Evolutionary conservation across 2,113 vertebrate genomes (phyloP).

Genomic region (Hydrochoerus hydrochaeris): DNA sequence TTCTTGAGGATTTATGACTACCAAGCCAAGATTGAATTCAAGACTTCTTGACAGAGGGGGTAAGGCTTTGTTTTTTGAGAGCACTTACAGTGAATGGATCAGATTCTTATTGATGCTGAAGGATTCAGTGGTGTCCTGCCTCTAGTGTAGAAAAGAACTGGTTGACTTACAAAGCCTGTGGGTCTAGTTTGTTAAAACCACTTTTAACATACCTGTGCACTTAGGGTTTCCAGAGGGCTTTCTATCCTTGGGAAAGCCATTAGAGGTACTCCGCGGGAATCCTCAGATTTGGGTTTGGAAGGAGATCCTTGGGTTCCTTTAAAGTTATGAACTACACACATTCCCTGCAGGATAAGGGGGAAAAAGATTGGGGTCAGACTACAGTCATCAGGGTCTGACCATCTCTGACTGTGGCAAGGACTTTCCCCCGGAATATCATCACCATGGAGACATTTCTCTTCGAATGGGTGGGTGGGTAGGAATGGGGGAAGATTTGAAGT

Average conservation of each 20-base stretch:
- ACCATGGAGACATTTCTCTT: not conserved
- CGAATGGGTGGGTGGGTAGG: not conserved
- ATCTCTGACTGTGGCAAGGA: not conserved
- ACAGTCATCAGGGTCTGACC: not conserved
- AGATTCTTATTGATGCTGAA: not conserved
- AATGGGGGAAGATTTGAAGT: not conserved
- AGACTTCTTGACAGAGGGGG: not conserved
- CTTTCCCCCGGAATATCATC: not conserved
- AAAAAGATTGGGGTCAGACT: conserved; percentile 45
- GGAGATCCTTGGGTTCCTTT: conserved; percentile 91
- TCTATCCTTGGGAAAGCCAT: conserved; percentile 99
- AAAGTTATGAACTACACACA: conserved; percentile 99
- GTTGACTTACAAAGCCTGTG: not conserved
- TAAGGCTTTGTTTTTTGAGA: not conserved
- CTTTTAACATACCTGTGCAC: conserved; percentile 93
- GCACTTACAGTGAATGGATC: not conserved
- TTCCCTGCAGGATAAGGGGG: conserved; percentile 87
- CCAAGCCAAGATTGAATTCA: not conserved
- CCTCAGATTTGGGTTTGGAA: conserved; percentile 94
- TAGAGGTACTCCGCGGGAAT: conserved; percentile 93
- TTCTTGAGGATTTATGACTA: not conserved
- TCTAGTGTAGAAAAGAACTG: not conserved
- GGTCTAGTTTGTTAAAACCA: not conserved
- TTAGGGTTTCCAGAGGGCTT: conserved; percentile 97
- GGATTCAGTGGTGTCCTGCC: not conserved